Evolutionary conservation across 2,888 invertebrate genomes (phyloP).

Genomic region (Sarcophaga carnaria): DNA sequence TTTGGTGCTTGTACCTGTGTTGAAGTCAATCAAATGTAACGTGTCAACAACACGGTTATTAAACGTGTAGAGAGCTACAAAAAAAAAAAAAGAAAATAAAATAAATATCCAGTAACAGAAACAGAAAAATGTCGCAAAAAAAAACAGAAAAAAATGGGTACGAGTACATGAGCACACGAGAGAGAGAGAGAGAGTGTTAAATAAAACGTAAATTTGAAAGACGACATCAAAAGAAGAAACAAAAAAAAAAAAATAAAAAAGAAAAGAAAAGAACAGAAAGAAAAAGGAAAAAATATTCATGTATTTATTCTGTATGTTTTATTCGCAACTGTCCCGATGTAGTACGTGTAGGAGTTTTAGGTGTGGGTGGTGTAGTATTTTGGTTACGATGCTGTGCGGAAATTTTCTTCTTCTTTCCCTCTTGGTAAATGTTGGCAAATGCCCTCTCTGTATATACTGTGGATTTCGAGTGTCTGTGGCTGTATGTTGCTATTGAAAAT

Average conservation of each 20-base stretch:
- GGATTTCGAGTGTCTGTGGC: no score
- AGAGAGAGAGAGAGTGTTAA: conserved; percentile 16
- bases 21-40: conserved; percentile 67
- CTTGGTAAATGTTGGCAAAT: no score
- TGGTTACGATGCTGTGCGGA: no score
- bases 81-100: neutral
- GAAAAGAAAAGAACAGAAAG: neutral
- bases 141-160: neutral
- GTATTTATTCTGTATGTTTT: neutral
- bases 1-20: conserved; percentile 47
- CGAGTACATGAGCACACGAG: neutral
- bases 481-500: neutral
- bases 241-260: neutral
- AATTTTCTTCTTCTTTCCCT: no score
- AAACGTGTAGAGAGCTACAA: conserved; percentile 47
- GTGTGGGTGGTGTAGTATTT: no score
- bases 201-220: conserved; percentile 41
- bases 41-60: conserved; percentile 68
- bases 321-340: no score
- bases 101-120: neutral
- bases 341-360: no score
- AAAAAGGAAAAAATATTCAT: neutral
- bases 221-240: no score
- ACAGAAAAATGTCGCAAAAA: neutral
- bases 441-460: no score